These are phyloP conservation scores for Anguilla megastoma DNA, from an alignment of 2,797 vertebrate species.

Conservation along the genomic window DNA sequence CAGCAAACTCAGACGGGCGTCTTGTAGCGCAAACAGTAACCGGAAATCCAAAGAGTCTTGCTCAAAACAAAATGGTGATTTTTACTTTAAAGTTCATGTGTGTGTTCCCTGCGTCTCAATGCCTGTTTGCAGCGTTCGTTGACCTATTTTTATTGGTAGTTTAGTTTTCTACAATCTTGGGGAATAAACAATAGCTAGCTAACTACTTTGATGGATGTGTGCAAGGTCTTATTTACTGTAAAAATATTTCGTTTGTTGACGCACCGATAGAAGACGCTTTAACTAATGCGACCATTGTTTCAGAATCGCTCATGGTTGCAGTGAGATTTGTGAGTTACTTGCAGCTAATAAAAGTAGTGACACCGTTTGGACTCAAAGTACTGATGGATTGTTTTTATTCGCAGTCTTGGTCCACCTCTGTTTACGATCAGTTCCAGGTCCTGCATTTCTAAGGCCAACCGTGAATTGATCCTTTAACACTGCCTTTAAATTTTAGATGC, in stretches of 20 bases:
- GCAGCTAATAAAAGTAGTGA: not conserved
- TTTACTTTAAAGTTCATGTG: slow-evolving; percentile 2
- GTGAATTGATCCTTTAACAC: not conserved
- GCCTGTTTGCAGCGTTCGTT: not conserved
- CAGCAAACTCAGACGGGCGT: slow-evolving; percentile 69
- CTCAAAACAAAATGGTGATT: slow-evolving; percentile 63
- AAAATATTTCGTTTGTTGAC: not conserved
- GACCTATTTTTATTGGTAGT: not conserved
- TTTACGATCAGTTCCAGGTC: not conserved
- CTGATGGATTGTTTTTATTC: not conserved
- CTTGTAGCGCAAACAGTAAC: slow-evolving; percentile 57
- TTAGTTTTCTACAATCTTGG: not conserved
- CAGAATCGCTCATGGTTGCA: not conserved
- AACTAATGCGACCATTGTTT: not conserved
- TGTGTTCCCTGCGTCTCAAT: not conserved
- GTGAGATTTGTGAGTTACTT: not conserved
- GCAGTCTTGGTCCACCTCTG: not conserved
- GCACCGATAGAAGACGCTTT: not conserved
- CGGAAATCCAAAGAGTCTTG: slow-evolving; percentile 57
- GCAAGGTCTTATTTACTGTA: not conserved
- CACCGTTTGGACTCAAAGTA: not conserved
- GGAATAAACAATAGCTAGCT: not conserved
- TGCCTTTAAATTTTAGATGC: not conserved
- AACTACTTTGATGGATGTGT: not conserved
- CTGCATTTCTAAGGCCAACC: not conserved